A percentile compares a stretch with the other conserved stretches of the same genome.
Conservation (phyloP, 2,888 invertebrate genomes). For the Dusona sp. region DNA sequence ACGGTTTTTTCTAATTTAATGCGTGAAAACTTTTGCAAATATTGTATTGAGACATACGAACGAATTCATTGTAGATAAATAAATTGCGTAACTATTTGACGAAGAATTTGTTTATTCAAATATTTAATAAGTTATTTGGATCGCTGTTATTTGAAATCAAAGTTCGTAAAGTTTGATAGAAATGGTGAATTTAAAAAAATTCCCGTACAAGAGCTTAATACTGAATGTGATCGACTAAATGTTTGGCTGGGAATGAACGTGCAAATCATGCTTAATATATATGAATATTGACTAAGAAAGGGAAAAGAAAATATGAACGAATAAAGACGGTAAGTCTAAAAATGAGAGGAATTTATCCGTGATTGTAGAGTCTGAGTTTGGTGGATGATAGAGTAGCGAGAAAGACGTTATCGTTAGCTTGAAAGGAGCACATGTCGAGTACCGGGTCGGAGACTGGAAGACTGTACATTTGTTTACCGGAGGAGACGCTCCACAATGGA, state of each 20-base stretch:
- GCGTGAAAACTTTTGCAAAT: neutral
- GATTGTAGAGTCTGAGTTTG: slow-evolving; percentile 88
- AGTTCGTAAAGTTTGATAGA: neutral
- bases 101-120: neutral
- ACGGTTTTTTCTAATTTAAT: neutral
- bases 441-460: slow-evolving; percentile 89
- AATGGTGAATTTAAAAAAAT: neutral
- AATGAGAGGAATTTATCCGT: slow-evolving; percentile 66
- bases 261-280: neutral
- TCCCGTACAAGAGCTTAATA: neutral
- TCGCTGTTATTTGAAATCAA: neutral
- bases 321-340: neutral
- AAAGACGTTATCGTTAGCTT: slow-evolving; percentile 85
- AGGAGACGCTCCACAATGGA: slow-evolving; percentile 88
- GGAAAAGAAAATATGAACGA: neutral
- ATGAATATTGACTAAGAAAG: neutral
- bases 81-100: neutral
- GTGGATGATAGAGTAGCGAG: slow-evolving; percentile 89
- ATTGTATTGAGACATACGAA: neutral
- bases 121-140: neutral
- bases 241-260: slow-evolving; percentile 1
- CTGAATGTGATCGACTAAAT: neutral
- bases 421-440: slow-evolving; percentile 89
- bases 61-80: neutral
- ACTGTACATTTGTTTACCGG: slow-evolving; percentile 86